Conservation (phyloP, 1,140 invertebrate genomes). For the Octopus bimaculoides region DNA sequence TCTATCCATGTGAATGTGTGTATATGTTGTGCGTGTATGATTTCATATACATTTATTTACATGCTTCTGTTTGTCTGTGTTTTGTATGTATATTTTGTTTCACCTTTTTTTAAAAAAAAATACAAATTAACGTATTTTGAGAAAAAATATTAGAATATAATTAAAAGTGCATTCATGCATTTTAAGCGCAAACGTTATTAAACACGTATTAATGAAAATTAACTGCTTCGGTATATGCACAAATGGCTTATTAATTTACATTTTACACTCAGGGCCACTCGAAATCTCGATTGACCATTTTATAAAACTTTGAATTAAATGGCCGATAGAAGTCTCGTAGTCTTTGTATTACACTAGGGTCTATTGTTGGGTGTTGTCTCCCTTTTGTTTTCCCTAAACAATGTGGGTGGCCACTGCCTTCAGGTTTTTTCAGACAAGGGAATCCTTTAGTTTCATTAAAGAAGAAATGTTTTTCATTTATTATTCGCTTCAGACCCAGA, state of each 20-base stretch:
- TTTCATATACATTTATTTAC: not conserved
- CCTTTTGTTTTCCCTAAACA: slow-evolving; percentile 58
- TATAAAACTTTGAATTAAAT: slow-evolving; percentile 53
- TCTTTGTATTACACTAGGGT: slow-evolving; percentile 45
- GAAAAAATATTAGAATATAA: not conserved
- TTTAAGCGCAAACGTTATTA: not conserved
- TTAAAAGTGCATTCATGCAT: not conserved
- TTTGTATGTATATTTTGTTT: not conserved
- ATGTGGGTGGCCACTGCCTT: slow-evolving; percentile 60
- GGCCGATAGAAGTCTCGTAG: slow-evolving; percentile 52
- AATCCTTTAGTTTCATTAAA: slow-evolving; percentile 53
- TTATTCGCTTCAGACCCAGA: slow-evolving; percentile 74
- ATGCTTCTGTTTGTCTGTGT: not conserved
- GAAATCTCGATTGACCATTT: slow-evolving; percentile 30
- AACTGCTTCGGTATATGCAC: not conserved
- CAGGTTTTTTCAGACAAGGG: slow-evolving; percentile 57
- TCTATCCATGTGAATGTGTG: not conserved
- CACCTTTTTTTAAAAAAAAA: not conserved
- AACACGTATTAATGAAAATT: not conserved
- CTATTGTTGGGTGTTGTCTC: slow-evolving; percentile 52
- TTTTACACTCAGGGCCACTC: slow-evolving; percentile 27
- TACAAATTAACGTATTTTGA: not conserved
- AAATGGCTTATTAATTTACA: not conserved
- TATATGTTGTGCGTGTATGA: not conserved
- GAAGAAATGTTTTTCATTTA: slow-evolving; percentile 74